Conservation (phyloP, 1,140 invertebrate species). For the Bombus affinis region DNA sequence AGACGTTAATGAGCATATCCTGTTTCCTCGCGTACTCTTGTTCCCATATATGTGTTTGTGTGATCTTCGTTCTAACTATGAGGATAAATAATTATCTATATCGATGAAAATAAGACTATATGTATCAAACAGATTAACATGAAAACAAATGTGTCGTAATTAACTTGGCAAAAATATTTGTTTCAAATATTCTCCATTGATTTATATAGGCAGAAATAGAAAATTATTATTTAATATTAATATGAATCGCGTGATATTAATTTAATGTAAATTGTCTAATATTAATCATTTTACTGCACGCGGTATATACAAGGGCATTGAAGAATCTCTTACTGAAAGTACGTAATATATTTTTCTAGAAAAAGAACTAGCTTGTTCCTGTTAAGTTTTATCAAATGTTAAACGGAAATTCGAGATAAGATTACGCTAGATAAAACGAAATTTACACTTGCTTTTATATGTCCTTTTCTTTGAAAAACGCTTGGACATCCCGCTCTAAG, state of each 20-base stretch:
- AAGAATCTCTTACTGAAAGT: too few species aligned
- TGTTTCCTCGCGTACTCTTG: not conserved
- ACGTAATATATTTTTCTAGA: too few species aligned
- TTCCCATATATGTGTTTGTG: not conserved
- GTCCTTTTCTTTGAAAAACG: not conserved
- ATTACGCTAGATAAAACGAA: constrained; percentile 10
- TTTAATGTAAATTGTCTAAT: too few species aligned
- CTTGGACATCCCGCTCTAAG: not conserved
- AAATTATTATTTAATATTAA: not conserved
- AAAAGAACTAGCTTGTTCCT: not conserved
- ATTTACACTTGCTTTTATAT: constrained; percentile 17
- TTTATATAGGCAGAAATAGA: not conserved
- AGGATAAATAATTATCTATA: not conserved
- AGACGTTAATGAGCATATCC: constrained; percentile 28
- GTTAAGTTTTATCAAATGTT: not conserved
- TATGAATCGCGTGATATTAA: too few species aligned
- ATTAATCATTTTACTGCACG: too few species aligned
- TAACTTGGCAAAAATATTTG: not conserved
- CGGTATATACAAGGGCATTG: too few species aligned
- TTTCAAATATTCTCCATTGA: not conserved
- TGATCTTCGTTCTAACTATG: not conserved
- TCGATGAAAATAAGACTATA: not conserved
- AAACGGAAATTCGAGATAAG: constrained; percentile 18
- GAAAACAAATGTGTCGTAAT: not conserved
- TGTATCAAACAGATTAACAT: not conserved